Percentiles rank a stretch among this genome's conserved stretches.
phyloP scores from a whole-genome alignment of 2,888 invertebrate genomes.

The Lasioglossum villosulum region DNA sequence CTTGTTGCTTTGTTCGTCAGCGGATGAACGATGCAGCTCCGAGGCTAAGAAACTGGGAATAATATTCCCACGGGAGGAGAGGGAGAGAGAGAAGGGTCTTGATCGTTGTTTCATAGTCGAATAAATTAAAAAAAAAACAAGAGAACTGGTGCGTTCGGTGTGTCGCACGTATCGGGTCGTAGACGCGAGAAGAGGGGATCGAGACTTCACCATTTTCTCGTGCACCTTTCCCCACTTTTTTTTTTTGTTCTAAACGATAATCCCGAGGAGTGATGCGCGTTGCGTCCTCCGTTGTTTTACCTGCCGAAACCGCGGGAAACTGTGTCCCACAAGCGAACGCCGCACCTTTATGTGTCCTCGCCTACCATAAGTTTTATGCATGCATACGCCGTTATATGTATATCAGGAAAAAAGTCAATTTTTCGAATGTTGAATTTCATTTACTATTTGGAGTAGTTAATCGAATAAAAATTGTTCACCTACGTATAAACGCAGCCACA shows the following conservation, averaged over 20 bases:
- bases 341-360: background rate
- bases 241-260: slow-evolving; percentile 74
- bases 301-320: slow-evolving; percentile 46
- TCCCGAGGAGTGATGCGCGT: slow-evolving; percentile 75
- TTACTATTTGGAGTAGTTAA: no score
- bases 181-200: background rate
- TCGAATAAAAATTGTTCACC: no score
- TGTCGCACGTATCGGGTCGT: background rate
- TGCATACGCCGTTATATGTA: no score
- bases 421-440: no score
- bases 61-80: slow-evolving; percentile 41
- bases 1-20: background rate
- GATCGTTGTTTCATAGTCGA: slow-evolving; percentile 35
- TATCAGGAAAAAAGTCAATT: no score
- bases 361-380: background rate
- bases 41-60: background rate
- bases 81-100: background rate
- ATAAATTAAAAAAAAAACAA: slow-evolving; percentile 52
- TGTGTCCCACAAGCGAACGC: background rate
- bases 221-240: slow-evolving; percentile 32
- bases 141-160: background rate
- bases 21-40: background rate
- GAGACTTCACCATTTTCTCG: slow-evolving; percentile 46
- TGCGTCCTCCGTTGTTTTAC: slow-evolving; percentile 62
- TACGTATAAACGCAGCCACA: no score